Conservation (phyloP, 92 coral and sea anemone genomes). For the Actinernus sp. region DNA sequence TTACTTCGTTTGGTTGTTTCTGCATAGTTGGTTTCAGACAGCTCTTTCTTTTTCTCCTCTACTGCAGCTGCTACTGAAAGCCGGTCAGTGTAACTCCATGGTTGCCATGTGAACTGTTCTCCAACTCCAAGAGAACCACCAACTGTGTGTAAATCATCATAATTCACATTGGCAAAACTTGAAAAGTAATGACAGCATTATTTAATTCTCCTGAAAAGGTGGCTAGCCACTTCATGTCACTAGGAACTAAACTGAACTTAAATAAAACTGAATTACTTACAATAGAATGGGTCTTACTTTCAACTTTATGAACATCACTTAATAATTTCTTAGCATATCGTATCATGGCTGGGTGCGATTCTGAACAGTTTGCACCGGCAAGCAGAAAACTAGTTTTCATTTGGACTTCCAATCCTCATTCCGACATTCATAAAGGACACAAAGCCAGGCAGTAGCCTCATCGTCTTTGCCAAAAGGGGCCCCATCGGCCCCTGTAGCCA, state of each 20-base stretch:
- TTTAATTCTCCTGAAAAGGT: constrained; percentile 51
- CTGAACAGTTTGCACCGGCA: constrained; percentile 29
- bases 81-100: constrained; percentile 62
- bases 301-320: constrained; percentile 43
- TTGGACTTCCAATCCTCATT: constrained; percentile 10
- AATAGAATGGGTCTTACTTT: constrained; percentile 38
- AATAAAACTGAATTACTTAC: constrained; percentile 47
- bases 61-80: constrained; percentile 50
- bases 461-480: constrained; percentile 27
- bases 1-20: constrained; percentile 53
- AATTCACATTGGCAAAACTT: constrained; percentile 56
- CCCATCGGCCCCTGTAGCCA: constrained; percentile 18
- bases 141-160: constrained; percentile 33
- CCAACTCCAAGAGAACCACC: constrained; percentile 52
- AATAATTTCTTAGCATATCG: constrained; percentile 46
- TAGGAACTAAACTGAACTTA: constrained; percentile 42
- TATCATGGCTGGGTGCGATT: constrained; percentile 40
- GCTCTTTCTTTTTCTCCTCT: constrained; percentile 43
- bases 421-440: constrained; percentile 17
- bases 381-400: constrained; percentile 3
- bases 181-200: constrained; percentile 58
- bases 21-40: constrained; percentile 36
- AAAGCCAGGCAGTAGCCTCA: constrained; percentile 23
- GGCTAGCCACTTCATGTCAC: constrained; percentile 62
- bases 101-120: constrained; percentile 51